Evolutionary conservation across 2,797 vertebrate species (phyloP), one percentile per base, ranked within the genome.

Genomic region (Liparis tanakae): DNA sequence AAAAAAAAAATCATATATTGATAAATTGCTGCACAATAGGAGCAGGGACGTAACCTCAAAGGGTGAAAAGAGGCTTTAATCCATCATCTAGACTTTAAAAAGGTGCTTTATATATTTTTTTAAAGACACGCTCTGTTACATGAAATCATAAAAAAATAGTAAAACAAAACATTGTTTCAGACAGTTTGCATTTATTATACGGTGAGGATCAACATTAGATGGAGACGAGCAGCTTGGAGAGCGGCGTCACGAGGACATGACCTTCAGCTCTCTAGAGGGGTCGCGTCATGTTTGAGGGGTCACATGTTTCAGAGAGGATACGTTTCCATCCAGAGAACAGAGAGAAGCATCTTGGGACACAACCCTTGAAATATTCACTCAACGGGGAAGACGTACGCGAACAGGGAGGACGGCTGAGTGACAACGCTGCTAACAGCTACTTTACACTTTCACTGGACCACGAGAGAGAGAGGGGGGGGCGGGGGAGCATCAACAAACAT

Each of bases 401-500:
- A 58, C 22, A 46, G 58, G 34, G 5, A 73, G 54, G 30, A 62
- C 74, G 62, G 73, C 46, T 12, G 67, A 68, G 63, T 25, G 10
- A 68, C 20, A 0, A 46, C 14, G 37, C 10, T 4, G 54, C 41
- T 10, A 44, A 77, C 20, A 51, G 70, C 59, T 50, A 67, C 62
- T 79, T 70, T 72, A 85, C 76, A 81, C 72, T 65, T 80, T 61
- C 53, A 80, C 70, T 71, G 55, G 72, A 82, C 50, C 7, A 62
- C 63, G 33, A 61, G 70, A 78, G 59, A 74, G 71, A 78, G 75
- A 69, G 51, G 69, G 76, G 87, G 82, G 85, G 85, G 85, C 83
- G 84, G 68, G 84, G 60, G 82, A 85, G 84, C 74, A 62, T 73
- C 83, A 78, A 87, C 84, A 84, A 80, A 89, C 83, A 82, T 62